Percentiles rank a stretch among this genome's conserved stretches.
Conservation (phyloP, 2,113 vertebrate species). For the Corvus cornix region DNA sequence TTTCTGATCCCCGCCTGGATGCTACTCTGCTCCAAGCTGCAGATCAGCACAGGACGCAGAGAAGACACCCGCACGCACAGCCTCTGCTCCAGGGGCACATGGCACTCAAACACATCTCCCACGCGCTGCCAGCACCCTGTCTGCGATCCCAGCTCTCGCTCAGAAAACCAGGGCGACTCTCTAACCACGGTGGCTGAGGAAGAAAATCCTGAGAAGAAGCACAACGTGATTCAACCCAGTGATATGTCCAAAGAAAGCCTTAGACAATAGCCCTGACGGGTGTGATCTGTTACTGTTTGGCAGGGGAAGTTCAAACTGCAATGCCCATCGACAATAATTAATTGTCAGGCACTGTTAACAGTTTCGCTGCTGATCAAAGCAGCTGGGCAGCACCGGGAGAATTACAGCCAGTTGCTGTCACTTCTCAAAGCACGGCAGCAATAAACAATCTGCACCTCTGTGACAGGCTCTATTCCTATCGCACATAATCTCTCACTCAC, state of each 20-base stretch:
- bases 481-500: not conserved
- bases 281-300: not conserved
- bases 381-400: not conserved
- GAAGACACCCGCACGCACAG: not conserved
- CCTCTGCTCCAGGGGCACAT: slow-evolving; percentile 30
- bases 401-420: not conserved
- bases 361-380: slow-evolving; percentile 18
- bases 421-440: not conserved
- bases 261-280: not conserved
- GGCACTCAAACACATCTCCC: slow-evolving; percentile 20
- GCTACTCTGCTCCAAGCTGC: not conserved
- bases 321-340: not conserved
- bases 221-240: not conserved
- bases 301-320: not conserved
- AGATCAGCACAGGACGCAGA: not conserved
- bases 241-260: not conserved
- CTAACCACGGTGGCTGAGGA: not conserved
- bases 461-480: not conserved
- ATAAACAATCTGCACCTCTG: not conserved
- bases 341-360: slow-evolving; percentile 8
- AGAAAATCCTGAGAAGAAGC: not conserved
- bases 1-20: not conserved
- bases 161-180: not conserved
- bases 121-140: slow-evolving; percentile 13
- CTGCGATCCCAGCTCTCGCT: not conserved